These are phyloP conservation scores for Coenonympha arcania DNA, from an alignment of 2,888 invertebrate genomes.

Conservation along the genomic window DNA sequence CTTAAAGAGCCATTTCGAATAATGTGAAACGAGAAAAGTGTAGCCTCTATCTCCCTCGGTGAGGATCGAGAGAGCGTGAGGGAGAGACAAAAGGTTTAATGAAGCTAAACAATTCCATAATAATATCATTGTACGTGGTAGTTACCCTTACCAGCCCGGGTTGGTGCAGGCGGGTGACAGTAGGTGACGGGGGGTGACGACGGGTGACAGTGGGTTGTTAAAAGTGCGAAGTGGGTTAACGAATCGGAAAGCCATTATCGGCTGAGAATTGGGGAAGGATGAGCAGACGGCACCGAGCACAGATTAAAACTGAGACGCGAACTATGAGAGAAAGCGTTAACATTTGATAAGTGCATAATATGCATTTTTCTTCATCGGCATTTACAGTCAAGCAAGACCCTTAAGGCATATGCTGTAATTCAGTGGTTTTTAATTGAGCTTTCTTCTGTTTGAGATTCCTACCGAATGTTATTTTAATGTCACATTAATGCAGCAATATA, in stretches of 20 bases:
- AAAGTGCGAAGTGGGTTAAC: slow-evolving; percentile 32
- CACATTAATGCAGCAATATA: too few species aligned
- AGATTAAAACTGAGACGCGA: slow-evolving; percentile 17
- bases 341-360: too few species aligned
- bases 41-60: background rate
- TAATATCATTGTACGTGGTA: slow-evolving; percentile 13
- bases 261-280: slow-evolving; percentile 19
- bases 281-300: slow-evolving; percentile 13
- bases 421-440: too few species aligned
- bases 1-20: slow-evolving; percentile 4
- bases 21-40: background rate
- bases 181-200: too few species aligned
- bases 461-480: too few species aligned
- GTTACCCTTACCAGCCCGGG: too few species aligned
- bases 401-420: too few species aligned
- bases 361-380: too few species aligned
- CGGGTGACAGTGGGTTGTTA: slow-evolving; percentile 24
- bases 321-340: background rate
- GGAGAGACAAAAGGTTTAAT: slow-evolving; percentile 9
- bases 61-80: too few species aligned
- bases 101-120: slow-evolving; percentile 20
- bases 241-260: slow-evolving; percentile 35
- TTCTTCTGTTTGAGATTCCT: too few species aligned
- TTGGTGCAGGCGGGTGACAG: too few species aligned
- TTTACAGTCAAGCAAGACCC: too few species aligned